Conservation (phyloP, 2,113 vertebrate genomes). For the Danionella cerebrum region DNA sequence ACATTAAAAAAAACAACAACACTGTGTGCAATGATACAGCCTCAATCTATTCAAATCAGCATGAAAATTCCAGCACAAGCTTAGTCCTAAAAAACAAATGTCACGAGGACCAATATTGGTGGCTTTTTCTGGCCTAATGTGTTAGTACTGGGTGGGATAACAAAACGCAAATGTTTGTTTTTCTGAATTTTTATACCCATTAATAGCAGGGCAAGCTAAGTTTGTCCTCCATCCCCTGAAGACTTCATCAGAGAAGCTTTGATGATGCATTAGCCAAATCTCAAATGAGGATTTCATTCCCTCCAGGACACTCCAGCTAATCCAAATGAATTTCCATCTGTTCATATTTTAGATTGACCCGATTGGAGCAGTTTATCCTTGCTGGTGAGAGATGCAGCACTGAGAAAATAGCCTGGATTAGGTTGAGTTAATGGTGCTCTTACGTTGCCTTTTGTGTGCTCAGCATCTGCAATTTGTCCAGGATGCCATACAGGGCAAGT, state of each 20-base stretch:
- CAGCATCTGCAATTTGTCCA: conserved; percentile 53
- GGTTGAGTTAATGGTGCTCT: conserved; percentile 64
- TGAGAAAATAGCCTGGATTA: conserved; percentile 57
- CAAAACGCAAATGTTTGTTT: not conserved
- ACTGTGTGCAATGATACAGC: too few species aligned
- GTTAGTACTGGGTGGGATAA: not conserved
- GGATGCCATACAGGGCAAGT: conserved; percentile 50
- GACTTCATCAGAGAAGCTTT: not conserved
- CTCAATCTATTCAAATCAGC: too few species aligned
- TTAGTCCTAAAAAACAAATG: too few species aligned
- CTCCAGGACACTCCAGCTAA: conserved; percentile 28
- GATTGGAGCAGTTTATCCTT: conserved; percentile 47
- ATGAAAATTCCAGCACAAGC: too few species aligned
- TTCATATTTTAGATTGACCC: conserved; percentile 41
- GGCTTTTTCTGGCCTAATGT: too few species aligned
- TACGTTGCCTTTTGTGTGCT: conserved; percentile 51
- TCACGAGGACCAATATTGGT: too few species aligned
- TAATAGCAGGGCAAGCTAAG: not conserved
- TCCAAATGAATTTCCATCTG: conserved; percentile 41
- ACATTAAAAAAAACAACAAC: too few species aligned
- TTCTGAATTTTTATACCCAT: not conserved
- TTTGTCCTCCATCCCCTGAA: not conserved
- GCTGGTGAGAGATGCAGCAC: conserved; percentile 42
- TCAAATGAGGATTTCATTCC: not conserved
- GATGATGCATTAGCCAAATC: conserved; percentile 9